Evolutionary conservation across 2,113 vertebrate species (phyloP), one percentile per base, ranked within the genome.

Genomic region (Salvelinus alpinus): DNA sequence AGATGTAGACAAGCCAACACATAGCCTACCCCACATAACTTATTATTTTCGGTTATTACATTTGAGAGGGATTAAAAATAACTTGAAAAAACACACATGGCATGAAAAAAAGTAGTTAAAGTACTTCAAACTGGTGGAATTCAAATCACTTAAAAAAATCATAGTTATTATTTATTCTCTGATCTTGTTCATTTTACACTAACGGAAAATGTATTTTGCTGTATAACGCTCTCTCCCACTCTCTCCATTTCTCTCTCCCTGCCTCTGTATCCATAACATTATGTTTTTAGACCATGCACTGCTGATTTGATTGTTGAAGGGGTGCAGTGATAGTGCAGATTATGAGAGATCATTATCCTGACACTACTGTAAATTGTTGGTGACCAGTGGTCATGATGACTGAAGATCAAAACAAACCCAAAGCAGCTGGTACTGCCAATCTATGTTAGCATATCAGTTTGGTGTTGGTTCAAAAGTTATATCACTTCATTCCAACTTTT

Each of bases 221-320:
- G 4, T 44, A 9, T 44, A 44, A 44, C 9, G 9, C 62, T 64
- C 62, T 64, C 22, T 64, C 62, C 62, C 38, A 44, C 38, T 64
- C 60, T 64, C n/a, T 64, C 60, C n/a, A n/a, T 64, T 9, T 12
- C 29, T 31, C 62, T 64, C 31, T 44, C 73, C 20, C 16, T 66
- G 6, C 64, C 34, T 22, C 22, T 65, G n/a, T 22, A 38, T 51
- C 18, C 20, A 20, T 57, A 57, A 54, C 27, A 27, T 48, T 29
- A 65, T 67, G 71, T 34, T 44, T 66, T 75, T 12, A 57, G 54
- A 57, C 54, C 38, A 44, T 44, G 9, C 38, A 44, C 38, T 44
- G 73, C 68, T 78, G 71, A 60, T 59, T 60, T 51, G 68, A 78
- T 66, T 66, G 47, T 38, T 64, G 57, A 65, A 72, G 18, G 16